A percentile compares a stretch with the other conserved stretches of the same genome.
Evolutionary conservation across 2,888 invertebrate species (phyloP).

Genomic region (Erannis defoliaria): DNA sequence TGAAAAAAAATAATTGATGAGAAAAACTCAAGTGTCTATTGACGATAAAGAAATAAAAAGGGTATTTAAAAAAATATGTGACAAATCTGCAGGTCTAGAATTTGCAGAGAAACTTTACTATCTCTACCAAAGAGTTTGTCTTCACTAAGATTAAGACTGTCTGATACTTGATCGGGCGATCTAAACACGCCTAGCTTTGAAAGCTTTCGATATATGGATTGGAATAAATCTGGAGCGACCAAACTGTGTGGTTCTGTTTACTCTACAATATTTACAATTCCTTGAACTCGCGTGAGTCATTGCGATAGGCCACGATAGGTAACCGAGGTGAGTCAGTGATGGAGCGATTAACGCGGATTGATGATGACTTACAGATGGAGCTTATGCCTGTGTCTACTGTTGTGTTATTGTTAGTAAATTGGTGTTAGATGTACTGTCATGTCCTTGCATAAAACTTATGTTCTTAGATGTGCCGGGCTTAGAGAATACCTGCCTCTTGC

Average conservation of each 20-base stretch:
- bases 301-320: slow-evolving; percentile 38
- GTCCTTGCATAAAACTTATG: background rate
- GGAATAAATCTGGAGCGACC: slow-evolving; percentile 47
- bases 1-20: too few species aligned
- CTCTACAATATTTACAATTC: slow-evolving; percentile 53
- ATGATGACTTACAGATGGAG: slow-evolving; percentile 28
- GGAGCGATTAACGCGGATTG: slow-evolving; percentile 34
- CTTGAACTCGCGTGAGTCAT: slow-evolving; percentile 59
- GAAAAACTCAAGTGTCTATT: too few species aligned
- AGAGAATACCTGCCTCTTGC: too few species aligned
- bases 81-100: too few species aligned
- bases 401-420: slow-evolving; percentile 7
- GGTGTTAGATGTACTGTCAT: background rate
- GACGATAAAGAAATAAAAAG: too few species aligned
- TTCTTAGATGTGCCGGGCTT: background rate
- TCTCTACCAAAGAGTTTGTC: too few species aligned
- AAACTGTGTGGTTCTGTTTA: slow-evolving; percentile 49
- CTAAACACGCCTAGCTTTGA: background rate
- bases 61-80: too few species aligned
- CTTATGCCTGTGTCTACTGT: slow-evolving; percentile 1
- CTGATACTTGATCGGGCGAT: background rate
- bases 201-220: slow-evolving; percentile 16
- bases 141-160: background rate
- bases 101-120: too few species aligned
- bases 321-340: slow-evolving; percentile 50